These are phyloP conservation scores for Rhagophthalmus giganteus DNA, from an alignment of 2,888 invertebrate genomes.

Conservation along the genomic window DNA sequence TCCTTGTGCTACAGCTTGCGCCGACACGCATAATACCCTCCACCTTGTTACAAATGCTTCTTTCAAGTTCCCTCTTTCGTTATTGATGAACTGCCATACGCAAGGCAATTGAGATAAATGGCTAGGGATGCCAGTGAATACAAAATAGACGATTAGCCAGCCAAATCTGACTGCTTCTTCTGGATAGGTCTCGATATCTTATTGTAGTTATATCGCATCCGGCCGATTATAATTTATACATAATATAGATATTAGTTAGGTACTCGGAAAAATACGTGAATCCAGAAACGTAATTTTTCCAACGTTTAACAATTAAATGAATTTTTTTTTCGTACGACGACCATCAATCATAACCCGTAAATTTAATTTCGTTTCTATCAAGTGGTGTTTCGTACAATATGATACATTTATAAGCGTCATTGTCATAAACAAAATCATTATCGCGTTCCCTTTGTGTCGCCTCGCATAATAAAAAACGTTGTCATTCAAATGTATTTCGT, in stretches of 20 bases:
- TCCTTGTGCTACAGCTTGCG: constrained; percentile 10
- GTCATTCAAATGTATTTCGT: constrained; percentile 3
- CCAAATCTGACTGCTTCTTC: constrained; percentile 15
- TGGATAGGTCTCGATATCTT: constrained; percentile 15
- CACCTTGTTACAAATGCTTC: constrained; percentile 19
- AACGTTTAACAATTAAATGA: neutral
- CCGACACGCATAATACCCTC: constrained; percentile 13
- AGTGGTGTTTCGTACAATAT: constrained; percentile 8
- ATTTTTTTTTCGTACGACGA: neutral
- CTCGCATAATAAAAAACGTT: neutral
- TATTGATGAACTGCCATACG: constrained; percentile 27
- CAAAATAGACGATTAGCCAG: constrained; percentile 21
- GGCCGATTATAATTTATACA: no score
- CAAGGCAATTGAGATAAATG: constrained; percentile 26
- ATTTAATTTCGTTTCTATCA: constrained; percentile 13
- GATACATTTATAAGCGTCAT: constrained; percentile 15
- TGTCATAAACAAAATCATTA: constrained; percentile 18
- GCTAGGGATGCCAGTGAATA: constrained; percentile 19
- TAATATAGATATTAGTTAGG: no score
- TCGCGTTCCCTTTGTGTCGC: constrained; percentile 5
- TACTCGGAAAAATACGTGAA: no score
- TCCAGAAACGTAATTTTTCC: neutral
- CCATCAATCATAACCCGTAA: constrained; percentile 14
- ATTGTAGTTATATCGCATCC: constrained; percentile 6
- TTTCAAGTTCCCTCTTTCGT: constrained; percentile 14